Conservation (phyloP, 2,797 vertebrate species). For the Bradypodion ventrale region DNA sequence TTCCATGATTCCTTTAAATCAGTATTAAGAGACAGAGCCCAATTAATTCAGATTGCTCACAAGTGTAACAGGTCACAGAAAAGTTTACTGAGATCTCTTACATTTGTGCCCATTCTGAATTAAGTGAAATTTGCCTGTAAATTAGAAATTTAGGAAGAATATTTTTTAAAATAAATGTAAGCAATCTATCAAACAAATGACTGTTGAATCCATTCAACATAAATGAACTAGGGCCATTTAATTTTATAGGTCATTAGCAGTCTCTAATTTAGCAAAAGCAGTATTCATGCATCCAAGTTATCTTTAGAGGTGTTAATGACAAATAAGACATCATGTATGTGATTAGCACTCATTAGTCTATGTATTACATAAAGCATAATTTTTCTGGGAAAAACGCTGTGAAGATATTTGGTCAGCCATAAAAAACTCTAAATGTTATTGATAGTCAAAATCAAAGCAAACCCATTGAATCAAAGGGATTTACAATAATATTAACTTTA, state of each 20-base stretch:
- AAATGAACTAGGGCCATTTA: constrained; percentile 53
- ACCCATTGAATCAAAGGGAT: too few relatives aligned
- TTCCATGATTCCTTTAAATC: not conserved
- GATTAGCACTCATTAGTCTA: constrained; percentile 66
- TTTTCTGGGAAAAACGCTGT: constrained; percentile 53
- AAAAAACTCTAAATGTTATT: too few relatives aligned
- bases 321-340: constrained; percentile 60
- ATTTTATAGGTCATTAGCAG: constrained; percentile 39
- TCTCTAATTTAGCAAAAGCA: constrained; percentile 55
- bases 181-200: constrained; percentile 21
- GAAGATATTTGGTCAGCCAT: constrained; percentile 43
- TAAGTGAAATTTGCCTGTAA: not conserved
- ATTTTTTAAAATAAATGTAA: not conserved
- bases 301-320: constrained; percentile 57
- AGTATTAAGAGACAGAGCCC: constrained; percentile 3
- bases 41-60: not conserved
- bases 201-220: constrained; percentile 51
- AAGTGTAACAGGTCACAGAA: constrained; percentile 16
- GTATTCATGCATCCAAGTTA: constrained; percentile 43
- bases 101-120: not conserved
- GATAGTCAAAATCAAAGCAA: too few relatives aligned
- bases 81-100: not conserved
- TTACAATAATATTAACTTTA: too few relatives aligned
- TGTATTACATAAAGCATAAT: constrained; percentile 49
- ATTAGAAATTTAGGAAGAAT: not conserved